Conservation (phyloP, 2,797 vertebrate species). For the Otolemur crassicaudatus region DNA sequence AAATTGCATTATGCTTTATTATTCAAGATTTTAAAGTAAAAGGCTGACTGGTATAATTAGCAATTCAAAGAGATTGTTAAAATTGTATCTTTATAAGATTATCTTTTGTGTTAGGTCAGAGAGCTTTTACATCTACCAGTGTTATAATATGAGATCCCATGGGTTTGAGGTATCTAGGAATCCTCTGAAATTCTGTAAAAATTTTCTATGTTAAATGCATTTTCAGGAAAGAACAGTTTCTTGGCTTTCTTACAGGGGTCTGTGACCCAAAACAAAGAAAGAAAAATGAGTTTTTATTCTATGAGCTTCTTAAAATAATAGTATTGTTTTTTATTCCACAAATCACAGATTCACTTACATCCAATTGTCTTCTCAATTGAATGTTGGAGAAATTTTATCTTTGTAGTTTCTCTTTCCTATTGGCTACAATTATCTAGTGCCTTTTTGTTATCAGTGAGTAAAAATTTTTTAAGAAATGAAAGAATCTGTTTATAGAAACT, state of each 20-base stretch:
- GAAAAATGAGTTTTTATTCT: neutral
- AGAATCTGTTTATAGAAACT: conserved; percentile 46
- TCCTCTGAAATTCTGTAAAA: conserved; percentile 6
- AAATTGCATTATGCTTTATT: conserved; percentile 48
- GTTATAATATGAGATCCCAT: conserved; percentile 30
- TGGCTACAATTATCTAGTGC: neutral
- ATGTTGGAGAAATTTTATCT: conserved; percentile 39
- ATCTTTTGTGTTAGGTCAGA: conserved; percentile 53
- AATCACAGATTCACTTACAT: conserved; percentile 48
- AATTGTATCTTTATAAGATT: conserved; percentile 9
- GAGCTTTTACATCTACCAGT: conserved; percentile 48
- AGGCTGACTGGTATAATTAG: conserved; percentile 59
- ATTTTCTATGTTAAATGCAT: conserved; percentile 36
- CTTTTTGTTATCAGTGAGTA: conserved; percentile 45
- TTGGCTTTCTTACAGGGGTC: conserved; percentile 7
- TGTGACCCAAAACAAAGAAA: neutral
- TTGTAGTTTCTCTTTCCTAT: neutral
- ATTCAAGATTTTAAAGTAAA: conserved; percentile 61
- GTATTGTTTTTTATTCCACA: conserved; percentile 27
- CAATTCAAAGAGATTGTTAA: conserved; percentile 57
- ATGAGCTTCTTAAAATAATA: conserved; percentile 44
- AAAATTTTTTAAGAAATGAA: conserved; percentile 39
- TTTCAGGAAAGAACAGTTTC: conserved; percentile 19
- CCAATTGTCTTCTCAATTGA: conserved; percentile 26
- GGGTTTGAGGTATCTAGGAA: neutral